phyloP scores from a whole-genome alignment of 2,113 vertebrate genomes.

The Mesoclemmys tuberculata region DNA sequence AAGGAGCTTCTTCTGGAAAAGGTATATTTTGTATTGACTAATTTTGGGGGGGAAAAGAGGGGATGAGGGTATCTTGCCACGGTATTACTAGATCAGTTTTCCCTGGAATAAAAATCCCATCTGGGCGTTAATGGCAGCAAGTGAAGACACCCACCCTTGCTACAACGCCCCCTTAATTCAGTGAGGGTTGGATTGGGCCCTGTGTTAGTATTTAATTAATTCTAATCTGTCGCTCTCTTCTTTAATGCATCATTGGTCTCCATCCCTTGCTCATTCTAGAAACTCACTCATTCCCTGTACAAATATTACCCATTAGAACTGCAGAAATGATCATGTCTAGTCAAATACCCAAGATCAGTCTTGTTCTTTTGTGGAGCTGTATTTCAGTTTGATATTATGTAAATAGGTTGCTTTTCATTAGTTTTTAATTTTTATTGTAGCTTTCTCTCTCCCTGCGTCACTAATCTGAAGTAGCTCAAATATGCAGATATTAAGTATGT shows the following conservation, averaged over 20 bases:
- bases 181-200: background rate
- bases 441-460: too few relatives aligned
- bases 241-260: background rate
- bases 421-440: background rate
- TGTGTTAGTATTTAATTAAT: background rate
- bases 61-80: background rate
- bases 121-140: background rate
- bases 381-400: background rate
- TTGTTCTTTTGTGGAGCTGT: background rate
- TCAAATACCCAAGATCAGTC: background rate
- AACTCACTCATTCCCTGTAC: background rate
- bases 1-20: slow-evolving; percentile 92
- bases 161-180: background rate
- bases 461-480: too few relatives aligned
- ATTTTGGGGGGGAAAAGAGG: background rate
- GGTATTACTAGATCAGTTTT: background rate
- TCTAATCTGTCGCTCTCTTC: background rate
- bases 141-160: background rate
- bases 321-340: background rate
- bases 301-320: background rate
- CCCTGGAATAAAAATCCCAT: background rate
- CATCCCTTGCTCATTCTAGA: background rate
- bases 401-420: background rate
- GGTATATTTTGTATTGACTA: slow-evolving; percentile 74
- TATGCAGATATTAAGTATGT: background rate